phyloP scores from a whole-genome alignment of 1,140 invertebrate species.

The Asobara japonica region DNA sequence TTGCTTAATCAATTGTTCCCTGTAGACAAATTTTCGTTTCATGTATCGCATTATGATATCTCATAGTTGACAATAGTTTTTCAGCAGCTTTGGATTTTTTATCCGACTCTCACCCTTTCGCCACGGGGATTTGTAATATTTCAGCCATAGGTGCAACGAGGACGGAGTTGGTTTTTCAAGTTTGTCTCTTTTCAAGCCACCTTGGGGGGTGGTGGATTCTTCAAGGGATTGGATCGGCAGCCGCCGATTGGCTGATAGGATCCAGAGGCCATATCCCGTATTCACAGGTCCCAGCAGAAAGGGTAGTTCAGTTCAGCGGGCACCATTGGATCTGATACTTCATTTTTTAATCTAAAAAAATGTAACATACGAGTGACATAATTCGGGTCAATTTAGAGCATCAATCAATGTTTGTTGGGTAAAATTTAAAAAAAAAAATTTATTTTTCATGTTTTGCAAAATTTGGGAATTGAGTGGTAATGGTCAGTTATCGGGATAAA shows the following conservation, averaged over 20 bases:
- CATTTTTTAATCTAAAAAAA: background rate
- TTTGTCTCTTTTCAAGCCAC: background rate
- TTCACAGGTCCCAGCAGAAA: slow-evolving; percentile 18
- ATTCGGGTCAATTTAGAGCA: background rate
- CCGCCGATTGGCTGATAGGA: slow-evolving; percentile 11
- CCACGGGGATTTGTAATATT: background rate
- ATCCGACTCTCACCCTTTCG: background rate
- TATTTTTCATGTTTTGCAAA: too few species aligned
- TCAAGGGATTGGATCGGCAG: slow-evolving; percentile 6
- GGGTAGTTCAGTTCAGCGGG: slow-evolving; percentile 18
- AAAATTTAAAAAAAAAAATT: background rate
- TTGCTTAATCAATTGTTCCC: background rate
- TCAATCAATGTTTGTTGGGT: too few species aligned
- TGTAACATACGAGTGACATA: background rate
- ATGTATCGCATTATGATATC: background rate
- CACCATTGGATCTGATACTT: background rate
- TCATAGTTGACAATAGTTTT: background rate
- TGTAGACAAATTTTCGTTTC: too few species aligned
- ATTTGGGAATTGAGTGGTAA: too few species aligned
- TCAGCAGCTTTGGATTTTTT: background rate
- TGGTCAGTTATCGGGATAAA: too few species aligned
- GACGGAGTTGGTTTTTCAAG: background rate
- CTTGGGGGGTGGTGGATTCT: slow-evolving; percentile 5
- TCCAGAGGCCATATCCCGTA: slow-evolving; percentile 1
- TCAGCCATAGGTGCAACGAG: background rate